A percentile compares a stretch with the other conserved stretches of the same genome.
phyloP scores from a whole-genome alignment of 2,113 vertebrate species.

The Tor tambroides region DNA sequence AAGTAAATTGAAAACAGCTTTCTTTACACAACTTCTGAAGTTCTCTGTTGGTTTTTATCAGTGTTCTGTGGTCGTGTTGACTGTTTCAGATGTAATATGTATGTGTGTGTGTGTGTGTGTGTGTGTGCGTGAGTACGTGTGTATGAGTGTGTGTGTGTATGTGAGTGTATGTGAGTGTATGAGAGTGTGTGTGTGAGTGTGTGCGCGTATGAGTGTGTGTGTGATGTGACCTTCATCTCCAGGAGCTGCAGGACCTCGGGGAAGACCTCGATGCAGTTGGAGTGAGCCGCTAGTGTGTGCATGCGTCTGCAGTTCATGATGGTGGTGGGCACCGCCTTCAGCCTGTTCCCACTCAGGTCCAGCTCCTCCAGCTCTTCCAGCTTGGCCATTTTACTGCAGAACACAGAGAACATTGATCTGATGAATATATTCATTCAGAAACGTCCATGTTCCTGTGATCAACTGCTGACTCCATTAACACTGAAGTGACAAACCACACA shows the following conservation, averaged over 20 bases:
- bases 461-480: not conserved
- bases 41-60: no score
- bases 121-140: not conserved
- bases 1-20: not conserved
- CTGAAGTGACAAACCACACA: not conserved
- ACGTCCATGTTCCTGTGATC: not conserved
- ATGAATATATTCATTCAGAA: not conserved
- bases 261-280: slow-evolving; percentile 96
- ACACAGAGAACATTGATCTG: not conserved
- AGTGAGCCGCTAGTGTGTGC: slow-evolving; percentile 96
- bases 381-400: slow-evolving; percentile 96
- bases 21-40: no score
- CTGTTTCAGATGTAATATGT: no score
- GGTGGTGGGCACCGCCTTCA: slow-evolving; percentile 97
- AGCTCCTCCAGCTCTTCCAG: slow-evolving; percentile 97
- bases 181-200: not conserved
- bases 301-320: slow-evolving; percentile 91
- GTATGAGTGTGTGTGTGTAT: no score
- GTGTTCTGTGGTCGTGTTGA: no score
- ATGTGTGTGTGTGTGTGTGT: not conserved
- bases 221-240: slow-evolving; percentile 88
- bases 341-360: slow-evolving; percentile 94
- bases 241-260: slow-evolving; percentile 97
- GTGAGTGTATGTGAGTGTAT: not conserved
- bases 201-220: no score